Conservation (phyloP, 1,140 invertebrate species). For the Drosophila triauraria region DNA sequence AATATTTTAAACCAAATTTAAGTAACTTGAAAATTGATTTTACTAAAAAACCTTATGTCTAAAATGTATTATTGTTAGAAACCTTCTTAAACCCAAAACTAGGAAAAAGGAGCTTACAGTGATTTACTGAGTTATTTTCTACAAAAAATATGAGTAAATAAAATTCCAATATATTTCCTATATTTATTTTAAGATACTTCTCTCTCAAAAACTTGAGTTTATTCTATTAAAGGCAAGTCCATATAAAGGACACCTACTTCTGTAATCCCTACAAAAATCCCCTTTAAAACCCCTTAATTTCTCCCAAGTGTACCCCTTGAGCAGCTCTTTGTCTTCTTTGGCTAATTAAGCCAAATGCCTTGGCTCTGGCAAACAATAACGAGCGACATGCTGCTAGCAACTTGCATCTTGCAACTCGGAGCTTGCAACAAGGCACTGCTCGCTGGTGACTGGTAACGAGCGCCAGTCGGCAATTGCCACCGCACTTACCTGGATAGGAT, state of each 20-base stretch:
- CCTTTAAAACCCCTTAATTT: not conserved
- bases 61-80: no score
- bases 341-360: conserved; percentile 80
- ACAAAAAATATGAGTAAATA: no score
- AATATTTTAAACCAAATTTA: not conserved
- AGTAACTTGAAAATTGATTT: not conserved
- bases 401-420: conserved; percentile 23
- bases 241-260: no score
- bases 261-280: no score
- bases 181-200: no score
- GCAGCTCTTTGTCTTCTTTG: conserved; percentile 15
- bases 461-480: conserved; percentile 67
- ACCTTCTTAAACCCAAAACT: no score
- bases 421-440: conserved; percentile 32
- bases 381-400: conserved; percentile 37
- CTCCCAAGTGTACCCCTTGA: conserved; percentile 8
- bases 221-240: no score
- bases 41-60: no score
- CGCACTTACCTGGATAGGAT: conserved; percentile 88
- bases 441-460: conserved; percentile 21
- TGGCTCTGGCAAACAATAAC: conserved; percentile 43
- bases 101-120: no score
- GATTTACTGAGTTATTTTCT: no score
- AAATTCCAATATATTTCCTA: no score
- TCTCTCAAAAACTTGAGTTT: no score